Conservation (phyloP, 2,113 vertebrate genomes). For the Mustelus asterias region DNA sequence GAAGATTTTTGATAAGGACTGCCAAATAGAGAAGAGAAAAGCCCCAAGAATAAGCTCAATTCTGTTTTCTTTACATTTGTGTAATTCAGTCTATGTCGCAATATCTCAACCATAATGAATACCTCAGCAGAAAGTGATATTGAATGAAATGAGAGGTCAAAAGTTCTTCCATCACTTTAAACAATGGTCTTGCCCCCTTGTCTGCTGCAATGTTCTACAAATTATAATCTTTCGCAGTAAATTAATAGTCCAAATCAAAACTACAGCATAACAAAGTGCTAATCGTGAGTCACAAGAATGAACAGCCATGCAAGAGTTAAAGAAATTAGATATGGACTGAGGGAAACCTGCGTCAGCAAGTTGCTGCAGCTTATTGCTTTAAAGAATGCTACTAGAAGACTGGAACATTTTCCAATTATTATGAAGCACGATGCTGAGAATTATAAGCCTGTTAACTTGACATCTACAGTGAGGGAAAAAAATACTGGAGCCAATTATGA, state of each 20-base stretch:
- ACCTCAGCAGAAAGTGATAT: neutral
- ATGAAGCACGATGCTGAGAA: conserved; percentile 26
- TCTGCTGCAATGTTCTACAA: neutral
- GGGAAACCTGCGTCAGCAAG: neutral
- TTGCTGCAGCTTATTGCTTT: neutral
- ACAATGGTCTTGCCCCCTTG: neutral
- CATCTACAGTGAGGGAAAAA: neutral
- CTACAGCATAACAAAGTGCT: neutral
- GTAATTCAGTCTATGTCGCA: neutral
- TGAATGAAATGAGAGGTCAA: neutral
- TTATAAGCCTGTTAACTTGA: conserved; percentile 28
- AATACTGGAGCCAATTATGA: conserved; percentile 10
- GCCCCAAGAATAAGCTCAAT: neutral
- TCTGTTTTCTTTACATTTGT: neutral
- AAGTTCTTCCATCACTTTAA: neutral
- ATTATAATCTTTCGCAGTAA: neutral
- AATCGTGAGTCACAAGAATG: neutral
- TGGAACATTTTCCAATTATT: conserved; percentile 29
- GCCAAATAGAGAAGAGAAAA: neutral
- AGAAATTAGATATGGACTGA: neutral
- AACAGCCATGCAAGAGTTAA: neutral
- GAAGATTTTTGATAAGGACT: neutral
- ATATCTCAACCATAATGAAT: neutral
- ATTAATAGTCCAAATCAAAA: neutral
- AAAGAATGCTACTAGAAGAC: neutral